Base-by-base conservation (phyloP, 2,797 vertebrate genomes). In the Neoniphon sammara region DNA sequence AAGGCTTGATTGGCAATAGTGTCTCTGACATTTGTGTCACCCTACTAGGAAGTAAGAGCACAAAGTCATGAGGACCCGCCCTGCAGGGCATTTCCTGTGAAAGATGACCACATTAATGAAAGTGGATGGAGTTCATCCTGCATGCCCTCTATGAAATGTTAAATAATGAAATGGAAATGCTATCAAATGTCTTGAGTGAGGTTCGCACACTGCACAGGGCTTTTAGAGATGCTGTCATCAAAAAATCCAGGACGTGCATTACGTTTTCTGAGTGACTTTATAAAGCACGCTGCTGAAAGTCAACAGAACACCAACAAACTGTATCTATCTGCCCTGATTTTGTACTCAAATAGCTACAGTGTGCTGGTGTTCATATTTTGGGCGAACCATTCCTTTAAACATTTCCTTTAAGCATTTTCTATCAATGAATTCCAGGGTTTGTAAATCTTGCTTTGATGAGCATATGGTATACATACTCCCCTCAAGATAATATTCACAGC, bases 1-100 rank as follows among this genome's bases (percentile, higher is more conserved):
- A 4, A 64, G 76, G 68, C 30, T 62, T 82, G 83, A 87, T 83
- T 81, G 76, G 82, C 66, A 77, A 23, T 30, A 27, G 20, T 67
- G 64, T 52, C 39, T 55, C 62, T 84, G 66, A 56, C 66, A 70
- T 66, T 73, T 46, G 20, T 57, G 68, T 57, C 68, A 58, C 23
- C 52, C 11, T 4, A 7, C 15, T 70, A 42, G 66, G 44, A 0
- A 31, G 66, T 64, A 57, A 49, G 65, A 7, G 21, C 58, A n/a
- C 44, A 31, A 74, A 75, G 61, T 75, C 65, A 73, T 88, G 73
- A 82, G 20, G 66, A 20, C 67, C 17, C 17, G 8, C 69, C 80
- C 84, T 70, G 79, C 59, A 76, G 82, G 64, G 56, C 36, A 9
- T 15, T 58, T 70, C 75, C 61, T 17, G 14, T 77, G 74, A 83